Percentiles rank a stretch among this genome's conserved stretches.
phyloP scores from a whole-genome alignment of 2,113 vertebrate genomes.

The Raja brachyura region DNA sequence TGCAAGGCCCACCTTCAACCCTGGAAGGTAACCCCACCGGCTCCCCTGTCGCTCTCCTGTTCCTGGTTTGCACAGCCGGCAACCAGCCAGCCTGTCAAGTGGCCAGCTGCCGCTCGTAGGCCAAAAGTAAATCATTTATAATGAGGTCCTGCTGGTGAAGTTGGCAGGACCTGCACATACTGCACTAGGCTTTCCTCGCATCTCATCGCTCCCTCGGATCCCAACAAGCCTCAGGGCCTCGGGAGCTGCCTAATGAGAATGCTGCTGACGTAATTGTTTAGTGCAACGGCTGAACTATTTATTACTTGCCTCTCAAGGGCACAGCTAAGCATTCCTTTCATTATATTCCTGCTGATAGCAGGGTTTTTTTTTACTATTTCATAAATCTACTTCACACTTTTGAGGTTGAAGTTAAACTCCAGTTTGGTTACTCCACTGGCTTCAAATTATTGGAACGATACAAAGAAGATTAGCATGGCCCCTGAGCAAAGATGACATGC shows the following conservation, averaged over 20 bases:
- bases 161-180: neutral
- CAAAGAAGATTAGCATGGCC: slow-evolving; percentile 25
- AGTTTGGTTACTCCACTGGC: neutral
- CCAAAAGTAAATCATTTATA: no score
- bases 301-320: no score
- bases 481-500: slow-evolving; percentile 22
- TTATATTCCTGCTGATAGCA: no score
- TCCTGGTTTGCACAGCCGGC: neutral
- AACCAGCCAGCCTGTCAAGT: neutral
- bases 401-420: no score
- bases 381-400: no score
- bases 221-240: neutral
- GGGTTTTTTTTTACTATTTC: no score
- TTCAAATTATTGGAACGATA: slow-evolving; percentile 22
- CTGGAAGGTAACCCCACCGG: neutral
- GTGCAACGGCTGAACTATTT: neutral
- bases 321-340: no score
- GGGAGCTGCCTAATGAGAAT: neutral
- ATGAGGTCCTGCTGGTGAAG: neutral
- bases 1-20: neutral
- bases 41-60: neutral
- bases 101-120: neutral
- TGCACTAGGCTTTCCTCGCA: neutral
- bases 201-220: neutral
- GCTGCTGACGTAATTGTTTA: neutral